These are phyloP conservation scores for Ametastegia equiseti DNA, from an alignment of 2,888 invertebrate genomes.

Conservation along the genomic window DNA sequence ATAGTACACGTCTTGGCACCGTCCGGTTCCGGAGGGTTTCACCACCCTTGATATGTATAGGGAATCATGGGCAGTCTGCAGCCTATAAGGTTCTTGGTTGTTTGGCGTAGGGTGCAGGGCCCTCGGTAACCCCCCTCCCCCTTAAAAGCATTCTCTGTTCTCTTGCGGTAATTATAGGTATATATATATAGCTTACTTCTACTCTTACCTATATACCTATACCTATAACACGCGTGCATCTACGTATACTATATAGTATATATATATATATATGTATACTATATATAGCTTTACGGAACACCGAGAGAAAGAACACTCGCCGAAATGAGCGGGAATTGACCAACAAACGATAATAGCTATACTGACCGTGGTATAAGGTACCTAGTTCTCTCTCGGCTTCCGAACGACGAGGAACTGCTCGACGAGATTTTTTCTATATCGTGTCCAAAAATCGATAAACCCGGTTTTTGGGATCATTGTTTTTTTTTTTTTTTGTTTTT, in stretches of 20 bases:
- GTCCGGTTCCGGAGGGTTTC: background rate
- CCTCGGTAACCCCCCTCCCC: constrained; percentile 57
- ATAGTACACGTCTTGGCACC: constrained; percentile 31
- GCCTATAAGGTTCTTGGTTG: constrained; percentile 2
- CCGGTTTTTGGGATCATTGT: background rate
- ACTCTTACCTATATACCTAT: background rate
- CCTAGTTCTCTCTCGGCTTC: constrained; percentile 26
- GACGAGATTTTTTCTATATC: background rate
- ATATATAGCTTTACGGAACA: constrained; percentile 58
- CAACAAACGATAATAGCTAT: constrained; percentile 61
- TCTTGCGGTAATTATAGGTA: constrained; percentile 66
- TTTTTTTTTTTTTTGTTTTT: background rate
- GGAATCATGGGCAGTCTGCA: background rate
- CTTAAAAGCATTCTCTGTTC: constrained; percentile 71
- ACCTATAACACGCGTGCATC: constrained; percentile 10
- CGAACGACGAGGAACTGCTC: constrained; percentile 28
- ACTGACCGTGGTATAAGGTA: no score
- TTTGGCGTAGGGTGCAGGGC: constrained; percentile 41
- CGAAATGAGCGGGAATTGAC: constrained; percentile 62
- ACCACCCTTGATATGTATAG: constrained; percentile 31
- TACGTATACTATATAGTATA: no score
- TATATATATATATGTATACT: no score
- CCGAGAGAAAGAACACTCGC: constrained; percentile 62
- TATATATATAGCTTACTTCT: background rate
- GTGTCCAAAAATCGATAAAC: no score